phyloP scores from a whole-genome alignment of 2,888 invertebrate genomes.

The Spodoptera exigua region DNA sequence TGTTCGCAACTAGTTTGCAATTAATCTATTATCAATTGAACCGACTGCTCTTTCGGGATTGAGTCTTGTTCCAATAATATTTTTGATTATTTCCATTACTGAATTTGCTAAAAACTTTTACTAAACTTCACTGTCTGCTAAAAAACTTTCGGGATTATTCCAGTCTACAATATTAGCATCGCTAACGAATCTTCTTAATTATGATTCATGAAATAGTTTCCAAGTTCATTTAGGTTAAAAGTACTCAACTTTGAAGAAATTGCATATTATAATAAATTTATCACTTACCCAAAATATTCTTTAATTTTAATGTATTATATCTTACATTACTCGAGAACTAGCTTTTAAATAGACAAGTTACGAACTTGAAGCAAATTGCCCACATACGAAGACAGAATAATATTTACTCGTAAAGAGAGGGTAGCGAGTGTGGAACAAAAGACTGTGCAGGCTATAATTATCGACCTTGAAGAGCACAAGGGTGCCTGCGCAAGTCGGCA shows the following conservation, averaged over 20 bases:
- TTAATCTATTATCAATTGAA: constrained; percentile 64
- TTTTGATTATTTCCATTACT: too few species aligned
- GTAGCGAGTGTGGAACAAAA: constrained; percentile 69
- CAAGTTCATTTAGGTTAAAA: too few species aligned
- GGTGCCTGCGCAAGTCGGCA: constrained; percentile 79
- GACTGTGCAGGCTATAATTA: constrained; percentile 77
- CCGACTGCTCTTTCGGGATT: constrained; percentile 37
- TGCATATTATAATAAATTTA: too few species aligned
- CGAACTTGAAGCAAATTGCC: constrained; percentile 10
- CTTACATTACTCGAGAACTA: not conserved
- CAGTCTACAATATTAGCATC: too few species aligned
- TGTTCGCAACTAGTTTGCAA: constrained; percentile 67
- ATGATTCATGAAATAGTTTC: too few species aligned
- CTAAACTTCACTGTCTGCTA: too few species aligned
- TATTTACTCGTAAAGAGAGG: constrained; percentile 63
- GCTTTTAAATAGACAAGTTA: constrained; percentile 2
- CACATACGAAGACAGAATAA: constrained; percentile 52
- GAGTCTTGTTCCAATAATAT: constrained; percentile 17
- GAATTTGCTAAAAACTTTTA: too few species aligned
- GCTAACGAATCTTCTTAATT: too few species aligned
- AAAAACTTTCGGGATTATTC: too few species aligned
- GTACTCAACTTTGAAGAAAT: too few species aligned
- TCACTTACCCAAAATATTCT: not conserved
- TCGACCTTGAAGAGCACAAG: constrained; percentile 84
- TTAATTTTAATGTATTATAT: not conserved